Percentiles rank a stretch among this genome's conserved stretches.
Evolutionary conservation across 2,797 vertebrate genomes (phyloP).

Genomic region (Syngnathus rostellatus): DNA sequence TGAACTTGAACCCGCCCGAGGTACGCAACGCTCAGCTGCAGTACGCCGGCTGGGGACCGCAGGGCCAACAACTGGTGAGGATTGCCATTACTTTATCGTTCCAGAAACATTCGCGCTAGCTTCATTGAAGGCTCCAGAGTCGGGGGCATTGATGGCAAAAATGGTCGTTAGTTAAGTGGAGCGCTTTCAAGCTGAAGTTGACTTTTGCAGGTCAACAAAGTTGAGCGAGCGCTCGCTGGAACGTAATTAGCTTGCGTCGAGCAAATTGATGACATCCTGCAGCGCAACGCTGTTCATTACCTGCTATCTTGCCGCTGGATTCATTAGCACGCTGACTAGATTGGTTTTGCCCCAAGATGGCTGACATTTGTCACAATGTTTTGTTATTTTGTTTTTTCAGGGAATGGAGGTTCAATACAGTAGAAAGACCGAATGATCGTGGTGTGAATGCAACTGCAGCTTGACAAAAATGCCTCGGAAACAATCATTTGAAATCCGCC

Average conservation of each 20-base stretch:
- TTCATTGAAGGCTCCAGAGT: too few species aligned
- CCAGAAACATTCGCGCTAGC: neutral
- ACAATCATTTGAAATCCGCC: neutral
- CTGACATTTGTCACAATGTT: constrained; percentile 42
- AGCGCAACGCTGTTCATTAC: constrained; percentile 63
- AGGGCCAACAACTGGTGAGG: constrained; percentile 93
- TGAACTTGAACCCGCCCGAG: constrained; percentile 89
- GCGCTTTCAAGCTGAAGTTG: neutral
- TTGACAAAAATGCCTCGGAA: neutral
- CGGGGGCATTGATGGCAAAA: neutral
- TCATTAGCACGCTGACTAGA: constrained; percentile 51
- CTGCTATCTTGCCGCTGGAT: constrained; percentile 54
- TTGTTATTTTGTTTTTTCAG: too few species aligned
- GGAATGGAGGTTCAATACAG: too few species aligned
- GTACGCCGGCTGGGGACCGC: constrained; percentile 93
- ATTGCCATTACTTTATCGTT: neutral
- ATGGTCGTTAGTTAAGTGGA: neutral
- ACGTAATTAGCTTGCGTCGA: constrained; percentile 26
- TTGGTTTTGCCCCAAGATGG: constrained; percentile 47
- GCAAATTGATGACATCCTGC: constrained; percentile 53
- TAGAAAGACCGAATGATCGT: neutral
- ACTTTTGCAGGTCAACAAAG: neutral
- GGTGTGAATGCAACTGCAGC: neutral
- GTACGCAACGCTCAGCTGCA: constrained; percentile 89
- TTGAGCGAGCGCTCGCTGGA: neutral